These are phyloP conservation scores for Agrilus cyanescens DNA, from an alignment of 2,888 invertebrate species.

Conservation along the genomic window DNA sequence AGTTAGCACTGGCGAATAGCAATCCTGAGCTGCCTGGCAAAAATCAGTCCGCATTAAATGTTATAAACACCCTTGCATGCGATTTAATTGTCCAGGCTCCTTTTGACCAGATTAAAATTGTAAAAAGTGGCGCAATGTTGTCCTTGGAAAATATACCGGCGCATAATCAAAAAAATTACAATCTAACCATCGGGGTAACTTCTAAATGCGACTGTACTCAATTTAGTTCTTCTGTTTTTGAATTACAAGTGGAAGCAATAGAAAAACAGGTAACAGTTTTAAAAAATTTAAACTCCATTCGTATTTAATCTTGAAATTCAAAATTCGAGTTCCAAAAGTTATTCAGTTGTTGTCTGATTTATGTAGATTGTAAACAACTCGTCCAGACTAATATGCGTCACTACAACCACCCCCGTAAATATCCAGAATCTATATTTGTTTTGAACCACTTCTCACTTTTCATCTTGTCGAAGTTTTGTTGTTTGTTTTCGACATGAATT, in stretches of 20 bases:
- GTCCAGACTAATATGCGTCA: too few relatives aligned
- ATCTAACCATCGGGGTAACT: constrained; percentile 26
- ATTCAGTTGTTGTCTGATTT: too few relatives aligned
- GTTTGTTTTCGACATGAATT: too few relatives aligned
- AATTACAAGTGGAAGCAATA: constrained; percentile 20
- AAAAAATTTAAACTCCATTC: too few relatives aligned
- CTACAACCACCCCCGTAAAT: too few relatives aligned
- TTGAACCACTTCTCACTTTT: too few relatives aligned
- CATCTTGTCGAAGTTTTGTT: too few relatives aligned
- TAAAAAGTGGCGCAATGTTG: constrained; percentile 26
- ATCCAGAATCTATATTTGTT: too few relatives aligned
- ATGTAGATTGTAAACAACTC: too few relatives aligned
- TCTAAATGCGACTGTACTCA: constrained; percentile 20
- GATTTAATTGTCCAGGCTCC: constrained; percentile 33
- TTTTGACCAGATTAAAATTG: constrained; percentile 21
- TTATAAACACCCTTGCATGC: constrained; percentile 54
- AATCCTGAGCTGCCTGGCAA: constrained; percentile 33
- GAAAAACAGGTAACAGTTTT: constrained; percentile 31
- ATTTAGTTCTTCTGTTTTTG: constrained; percentile 10
- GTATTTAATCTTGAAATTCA: too few relatives aligned
- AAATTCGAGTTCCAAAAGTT: constrained; percentile 9
- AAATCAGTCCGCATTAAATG: constrained; percentile 40
- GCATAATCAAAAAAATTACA: constrained; percentile 26
- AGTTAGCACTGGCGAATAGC: constrained; percentile 40
- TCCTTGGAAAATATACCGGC: constrained; percentile 29